Evolutionary conservation across 2,888 invertebrate genomes (phyloP), one percentile per base, ranked within the genome.

Genomic region (Drosophila testacea): DNA sequence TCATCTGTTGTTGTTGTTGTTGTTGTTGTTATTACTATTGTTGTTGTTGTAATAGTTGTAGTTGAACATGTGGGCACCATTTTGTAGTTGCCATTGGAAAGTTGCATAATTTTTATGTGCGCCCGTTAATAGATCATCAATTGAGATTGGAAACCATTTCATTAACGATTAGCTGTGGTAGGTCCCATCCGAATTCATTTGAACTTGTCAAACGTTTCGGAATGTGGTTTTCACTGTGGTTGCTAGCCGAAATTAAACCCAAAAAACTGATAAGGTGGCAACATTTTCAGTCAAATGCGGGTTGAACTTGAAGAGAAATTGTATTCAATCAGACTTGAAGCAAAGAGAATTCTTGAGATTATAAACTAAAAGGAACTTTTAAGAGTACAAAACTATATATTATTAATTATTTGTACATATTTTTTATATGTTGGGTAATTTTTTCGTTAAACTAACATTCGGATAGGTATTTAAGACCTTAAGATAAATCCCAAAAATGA

Each of bases 81-180:
- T 88, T 88, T 88, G 76, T 84, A 60, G 79, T 64, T 68, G 78
- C 69, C 47, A 44, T 62, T 59, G 59, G 65, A 73, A 62, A 73
- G 83, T 77, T 88, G 85, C 85, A 88, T 83, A 88, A 83, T 83
- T 83, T 87, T 64, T 85, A 85, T 80, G 80, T 80, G 28, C 66
- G 55, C 80, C 85, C 74, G 88, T 85, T 82, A 87, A 83, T 75
- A 82, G 83, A 83, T 83, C 88, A 73, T 74, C 83, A 71, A 84
- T 82, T 77, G 88, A 82, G 88, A 83, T 83, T 87, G 78, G 64
- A 73, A 52, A 50, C 68, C 66, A 66, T 63, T 77, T 67, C 80
- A 60, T 54, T 79, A 55, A 47, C 47, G 44, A 34, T 34, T 30
- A 69, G 47, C 66, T 68, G 87, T 39, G 83, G 78, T 55, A 48